Evolutionary conservation across 1,140 invertebrate species (phyloP), one percentile per base, ranked within the genome.

Genomic region (Radopholus similis): DNA sequence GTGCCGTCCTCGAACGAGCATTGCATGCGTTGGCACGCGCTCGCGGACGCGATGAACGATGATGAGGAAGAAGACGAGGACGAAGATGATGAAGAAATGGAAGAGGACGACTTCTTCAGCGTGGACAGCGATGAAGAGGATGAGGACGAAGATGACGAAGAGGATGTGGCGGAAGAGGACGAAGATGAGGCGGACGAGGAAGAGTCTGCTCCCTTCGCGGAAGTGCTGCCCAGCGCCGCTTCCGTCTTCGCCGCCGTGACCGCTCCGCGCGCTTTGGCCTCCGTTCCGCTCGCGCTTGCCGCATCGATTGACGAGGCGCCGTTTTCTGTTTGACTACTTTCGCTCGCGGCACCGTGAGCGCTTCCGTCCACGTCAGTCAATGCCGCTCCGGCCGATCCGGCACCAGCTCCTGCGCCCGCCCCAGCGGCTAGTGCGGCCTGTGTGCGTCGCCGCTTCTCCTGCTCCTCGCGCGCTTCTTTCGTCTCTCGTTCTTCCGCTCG

Each of bases 1-100:
- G 64, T 73, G 42, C 77, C 80, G 40, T 74, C 66, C 69, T 81
- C 79, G 57, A 81, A 81, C 18, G 63, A 74, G 63, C 79, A 81
- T 57, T 81, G 80, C 13, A 70, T 78, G 9, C 49, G 35, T 15
- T 73, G 64, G 47, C 79, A 81, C 0, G 73, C 51, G 34, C 55
- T 51, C 23, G 23, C 40, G 30, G 66, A 28, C 32, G 70, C 13
- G 23, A 72, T 54, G 40, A 49, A 47, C n/a, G 21, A 9, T 2
- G 23, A 18, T 11, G 23, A 23, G 13, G 49, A 13, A 2, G 58
- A n/a, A 23, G 30, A 2, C 8, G 26, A 1, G n/a, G 18, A 40
- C 3, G 23, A 9, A 3, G 21, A 21, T 63, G 37, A 28, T 65
- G 63, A 38, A 65, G 38, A 47, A 56, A 26, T 55, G 15, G 23